Conservation (phyloP, 1,140 invertebrate genomes). For the Cotesia typhae region DNA sequence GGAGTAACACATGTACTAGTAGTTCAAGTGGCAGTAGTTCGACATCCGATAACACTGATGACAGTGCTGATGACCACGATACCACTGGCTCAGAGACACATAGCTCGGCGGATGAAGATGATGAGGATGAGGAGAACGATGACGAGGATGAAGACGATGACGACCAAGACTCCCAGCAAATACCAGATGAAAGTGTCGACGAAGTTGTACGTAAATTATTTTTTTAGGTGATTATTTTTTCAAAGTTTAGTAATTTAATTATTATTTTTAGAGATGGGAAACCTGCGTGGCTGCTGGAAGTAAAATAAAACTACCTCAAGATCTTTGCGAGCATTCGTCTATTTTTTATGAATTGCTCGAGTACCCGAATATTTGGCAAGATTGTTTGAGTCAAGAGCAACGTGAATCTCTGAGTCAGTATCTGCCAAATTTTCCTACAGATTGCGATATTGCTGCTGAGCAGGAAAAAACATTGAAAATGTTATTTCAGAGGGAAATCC, state of each 20-base stretch:
- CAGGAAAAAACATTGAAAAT: slow-evolving; percentile 69
- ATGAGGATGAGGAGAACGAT: slow-evolving; percentile 47
- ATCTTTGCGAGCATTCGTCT: slow-evolving; percentile 65
- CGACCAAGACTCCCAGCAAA: slow-evolving; percentile 49
- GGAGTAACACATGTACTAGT: slow-evolving; percentile 55
- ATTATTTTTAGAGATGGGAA: slow-evolving; percentile 60
- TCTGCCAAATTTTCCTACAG: slow-evolving; percentile 71
- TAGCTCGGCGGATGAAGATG: slow-evolving; percentile 54
- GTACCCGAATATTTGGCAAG: slow-evolving; percentile 68
- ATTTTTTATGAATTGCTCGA: slow-evolving; percentile 69
- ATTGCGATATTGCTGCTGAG: slow-evolving; percentile 67
- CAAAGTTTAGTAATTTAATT: background rate
- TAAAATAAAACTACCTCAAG: slow-evolving; percentile 65
- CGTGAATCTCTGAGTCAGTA: slow-evolving; percentile 61
- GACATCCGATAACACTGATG: slow-evolving; percentile 57
- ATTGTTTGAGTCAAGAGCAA: slow-evolving; percentile 66
- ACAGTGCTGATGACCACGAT: slow-evolving; percentile 52
- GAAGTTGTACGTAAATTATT: slow-evolving; percentile 40
- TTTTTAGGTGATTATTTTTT: slow-evolving; percentile 3
- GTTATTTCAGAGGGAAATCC: slow-evolving; percentile 71
- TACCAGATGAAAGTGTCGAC: slow-evolving; percentile 45
- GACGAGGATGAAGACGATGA: slow-evolving; percentile 55
- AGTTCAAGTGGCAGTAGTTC: slow-evolving; percentile 58
- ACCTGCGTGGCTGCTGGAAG: slow-evolving; percentile 58
- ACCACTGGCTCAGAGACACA: slow-evolving; percentile 52